phyloP scores from a whole-genome alignment of 2,797 vertebrate genomes.

The Passerculus sandwichensis region DNA sequence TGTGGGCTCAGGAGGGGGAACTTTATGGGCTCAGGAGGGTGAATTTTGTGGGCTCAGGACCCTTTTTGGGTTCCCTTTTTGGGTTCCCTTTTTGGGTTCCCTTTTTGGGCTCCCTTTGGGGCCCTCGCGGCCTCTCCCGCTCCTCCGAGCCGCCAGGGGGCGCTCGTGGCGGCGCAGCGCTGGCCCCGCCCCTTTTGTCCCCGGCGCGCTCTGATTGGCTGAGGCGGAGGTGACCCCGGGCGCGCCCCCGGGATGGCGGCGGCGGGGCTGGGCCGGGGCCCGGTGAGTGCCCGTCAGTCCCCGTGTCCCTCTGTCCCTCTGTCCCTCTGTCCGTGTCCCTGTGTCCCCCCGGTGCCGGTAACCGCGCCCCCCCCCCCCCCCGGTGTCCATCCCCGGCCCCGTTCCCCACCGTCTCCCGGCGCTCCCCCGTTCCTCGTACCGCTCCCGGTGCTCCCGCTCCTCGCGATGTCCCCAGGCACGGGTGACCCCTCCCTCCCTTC shows the following conservation, averaged over 20 bases:
- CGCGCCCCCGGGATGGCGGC: not conserved
- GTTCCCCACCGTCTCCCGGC: too few species aligned
- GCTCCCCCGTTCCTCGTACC: not conserved
- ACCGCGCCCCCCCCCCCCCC: too few species aligned
- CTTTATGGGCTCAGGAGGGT: too few species aligned
- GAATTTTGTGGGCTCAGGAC: too few species aligned
- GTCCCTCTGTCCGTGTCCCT: not conserved
- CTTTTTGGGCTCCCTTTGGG: too few species aligned
- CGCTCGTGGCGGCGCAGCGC: fast-evolving
- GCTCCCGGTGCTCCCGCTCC: not conserved
- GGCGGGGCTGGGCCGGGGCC: not conserved
- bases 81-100: too few species aligned
- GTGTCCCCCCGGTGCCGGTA: not conserved
- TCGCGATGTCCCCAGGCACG: not conserved
- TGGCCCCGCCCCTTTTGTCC: not conserved
- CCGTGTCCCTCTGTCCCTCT: too few species aligned
- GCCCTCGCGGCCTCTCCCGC: too few species aligned
- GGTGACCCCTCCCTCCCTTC: not conserved
- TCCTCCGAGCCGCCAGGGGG: not conserved
- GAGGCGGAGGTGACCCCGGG: not conserved
- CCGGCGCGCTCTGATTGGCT: not conserved
- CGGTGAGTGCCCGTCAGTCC: not conserved
- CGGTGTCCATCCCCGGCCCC: not conserved
- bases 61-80: too few species aligned
- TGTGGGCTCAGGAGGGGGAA: too few species aligned